Evolutionary conservation across 1,140 invertebrate genomes (phyloP), one percentile per base, ranked within the genome.

Genomic region (Pollicipes pollicipes): DNA sequence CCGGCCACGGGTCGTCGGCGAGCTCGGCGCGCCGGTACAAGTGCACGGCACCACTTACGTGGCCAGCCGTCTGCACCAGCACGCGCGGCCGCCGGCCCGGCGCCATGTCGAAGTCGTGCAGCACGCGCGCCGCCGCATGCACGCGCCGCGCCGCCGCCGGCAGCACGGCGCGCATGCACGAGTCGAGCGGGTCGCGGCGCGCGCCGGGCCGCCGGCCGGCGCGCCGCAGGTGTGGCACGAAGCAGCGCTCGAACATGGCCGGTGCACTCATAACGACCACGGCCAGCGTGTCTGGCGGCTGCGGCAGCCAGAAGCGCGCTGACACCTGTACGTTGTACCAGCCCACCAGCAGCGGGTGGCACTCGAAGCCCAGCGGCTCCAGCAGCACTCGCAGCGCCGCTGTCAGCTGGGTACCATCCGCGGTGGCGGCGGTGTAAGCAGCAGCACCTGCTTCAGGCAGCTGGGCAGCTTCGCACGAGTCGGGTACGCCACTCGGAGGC

Each of bases 41-140:
- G 74, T 81, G 82, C 0, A 81, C 83, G 28, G 82, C 83, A 24
- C 84, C 84, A 58, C 83, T 77, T 16, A 84, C 80, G 77, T 85
- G 84, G 27, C 80, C 83, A n/a, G 82, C 84, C 28, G 84, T 84
- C 75, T 85, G 84, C 29, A 85, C 80, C 16, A 85, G 74, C 31
- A 85, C 75, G 76, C 81, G 83, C 29, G 84, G 83, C 70, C 81
- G 78, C 45, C 82, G 76, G 8, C 24, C 26, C 30, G 78, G 79
- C 37, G 78, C 72, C 72, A 84, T 71, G 63, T 85, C 83, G 79
- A 81, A 85, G 74, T 85, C 84, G 76, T 84, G 81, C 66, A 84
- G 76, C 2, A 78, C 71, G 31, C 82, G 80, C 17, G 80, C 74
- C 8, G 79, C 74, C 32, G 76, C 73, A 21, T 78, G 75, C 29